These are phyloP conservation scores for Listrodromus nycthemerus DNA, from an alignment of 2,888 invertebrate species.

Conservation along the genomic window DNA sequence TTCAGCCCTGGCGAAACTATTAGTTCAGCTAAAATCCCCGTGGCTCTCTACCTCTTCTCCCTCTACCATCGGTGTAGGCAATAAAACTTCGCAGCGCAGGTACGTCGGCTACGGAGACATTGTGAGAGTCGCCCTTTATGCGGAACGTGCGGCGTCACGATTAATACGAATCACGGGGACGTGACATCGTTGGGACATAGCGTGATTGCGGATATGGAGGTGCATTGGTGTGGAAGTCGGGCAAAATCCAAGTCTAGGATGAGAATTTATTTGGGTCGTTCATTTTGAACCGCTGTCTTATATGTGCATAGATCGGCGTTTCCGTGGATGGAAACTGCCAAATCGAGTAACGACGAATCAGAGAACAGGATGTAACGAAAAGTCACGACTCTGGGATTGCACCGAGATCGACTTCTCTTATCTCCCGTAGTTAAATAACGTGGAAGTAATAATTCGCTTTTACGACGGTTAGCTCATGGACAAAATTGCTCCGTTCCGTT, in stretches of 20 bases:
- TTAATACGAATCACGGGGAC: conserved; percentile 66
- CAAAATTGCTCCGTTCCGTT: conserved; percentile 51
- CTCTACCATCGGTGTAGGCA: background rate
- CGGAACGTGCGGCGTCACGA: conserved; percentile 52
- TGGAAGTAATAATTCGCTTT: conserved; percentile 72
- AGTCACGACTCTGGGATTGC: background rate
- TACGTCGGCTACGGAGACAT: conserved; percentile 9
- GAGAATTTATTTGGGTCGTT: background rate
- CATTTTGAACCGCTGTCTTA: background rate
- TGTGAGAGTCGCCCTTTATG: conserved; percentile 18
- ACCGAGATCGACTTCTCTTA: background rate
- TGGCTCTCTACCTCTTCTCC: background rate
- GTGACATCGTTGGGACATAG: conserved; percentile 53
- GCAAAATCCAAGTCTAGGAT: background rate
- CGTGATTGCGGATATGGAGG: conserved; percentile 9
- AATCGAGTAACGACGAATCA: conserved; percentile 22
- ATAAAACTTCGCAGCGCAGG: conserved; percentile 34
- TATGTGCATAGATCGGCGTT: background rate
- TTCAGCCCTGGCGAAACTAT: conserved; percentile 46
- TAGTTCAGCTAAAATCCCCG: conserved; percentile 44
- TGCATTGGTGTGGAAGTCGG: background rate
- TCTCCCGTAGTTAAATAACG: conserved; percentile 71
- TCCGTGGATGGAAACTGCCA: conserved; percentile 2
- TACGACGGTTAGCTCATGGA: conserved; percentile 69
- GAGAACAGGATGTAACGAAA: background rate